phyloP scores from a whole-genome alignment of 35 echinoderm and acorn worm species.

The Stichopus chloronotus region DNA sequence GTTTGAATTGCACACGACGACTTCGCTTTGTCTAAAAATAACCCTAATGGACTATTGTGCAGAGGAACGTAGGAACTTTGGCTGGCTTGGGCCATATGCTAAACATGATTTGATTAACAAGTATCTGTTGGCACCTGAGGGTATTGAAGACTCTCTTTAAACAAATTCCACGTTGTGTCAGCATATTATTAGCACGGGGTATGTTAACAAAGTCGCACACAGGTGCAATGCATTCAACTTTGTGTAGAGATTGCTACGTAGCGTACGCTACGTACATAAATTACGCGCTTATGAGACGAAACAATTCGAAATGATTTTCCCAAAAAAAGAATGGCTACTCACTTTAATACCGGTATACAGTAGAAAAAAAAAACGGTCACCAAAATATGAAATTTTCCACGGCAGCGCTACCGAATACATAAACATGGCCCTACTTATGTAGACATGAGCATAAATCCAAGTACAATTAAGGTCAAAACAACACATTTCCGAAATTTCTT shows the following conservation, averaged over 20 bases:
- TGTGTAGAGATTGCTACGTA: neutral
- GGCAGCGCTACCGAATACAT: too few relatives aligned
- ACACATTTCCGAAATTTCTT: too few relatives aligned
- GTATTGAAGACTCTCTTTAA: neutral
- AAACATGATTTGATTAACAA: neutral
- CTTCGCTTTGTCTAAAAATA: neutral
- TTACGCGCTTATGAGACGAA: slow-evolving; percentile 3
- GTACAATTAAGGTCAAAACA: too few relatives aligned
- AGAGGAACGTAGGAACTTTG: neutral
- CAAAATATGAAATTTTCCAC: too few relatives aligned
- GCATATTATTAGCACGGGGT: neutral
- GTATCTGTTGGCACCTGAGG: neutral
- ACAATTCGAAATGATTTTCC: slow-evolving; percentile 12
- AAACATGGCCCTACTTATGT: too few relatives aligned
- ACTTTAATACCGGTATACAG: too few relatives aligned
- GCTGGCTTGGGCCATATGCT: neutral
- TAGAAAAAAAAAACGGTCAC: too few relatives aligned
- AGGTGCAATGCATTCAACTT: neutral
- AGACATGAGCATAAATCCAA: too few relatives aligned
- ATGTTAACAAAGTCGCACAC: neutral
- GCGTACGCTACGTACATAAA: neutral
- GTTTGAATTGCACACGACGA: slow-evolving; percentile 4
- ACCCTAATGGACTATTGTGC: neutral
- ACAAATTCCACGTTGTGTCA: neutral
- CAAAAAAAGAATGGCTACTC: too few relatives aligned